Conservation (phyloP, 1,140 invertebrate genomes). For the Nasonia longicornis region DNA sequence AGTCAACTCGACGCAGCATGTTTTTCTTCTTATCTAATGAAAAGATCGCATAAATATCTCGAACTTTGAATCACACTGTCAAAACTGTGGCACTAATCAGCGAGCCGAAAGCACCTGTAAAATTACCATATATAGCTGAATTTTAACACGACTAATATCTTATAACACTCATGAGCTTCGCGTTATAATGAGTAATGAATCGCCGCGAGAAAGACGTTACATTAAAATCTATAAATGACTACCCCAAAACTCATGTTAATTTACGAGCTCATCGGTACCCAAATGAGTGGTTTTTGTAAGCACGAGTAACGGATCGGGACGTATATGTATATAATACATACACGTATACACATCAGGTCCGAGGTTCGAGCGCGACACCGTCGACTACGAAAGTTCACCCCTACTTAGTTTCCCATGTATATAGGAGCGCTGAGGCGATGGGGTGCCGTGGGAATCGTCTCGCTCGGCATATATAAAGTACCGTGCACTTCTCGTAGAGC, state of each 20-base stretch:
- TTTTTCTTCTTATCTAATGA: too few relatives aligned
- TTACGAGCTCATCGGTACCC: neutral
- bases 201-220: neutral
- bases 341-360: neutral
- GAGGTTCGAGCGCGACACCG: neutral
- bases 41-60: too few relatives aligned
- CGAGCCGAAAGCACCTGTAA: too few relatives aligned
- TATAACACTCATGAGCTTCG: too few relatives aligned
- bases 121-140: too few relatives aligned
- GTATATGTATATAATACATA: slow-evolving; percentile 47
- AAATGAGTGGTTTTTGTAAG: neutral
- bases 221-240: neutral
- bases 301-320: slow-evolving; percentile 38
- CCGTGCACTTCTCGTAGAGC: slow-evolving; percentile 30
- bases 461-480: slow-evolving; percentile 56
- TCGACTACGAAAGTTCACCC: slow-evolving; percentile 56
- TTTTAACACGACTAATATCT: too few relatives aligned
- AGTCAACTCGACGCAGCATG: too few relatives aligned
- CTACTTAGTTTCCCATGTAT: slow-evolving; percentile 55
- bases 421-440: slow-evolving; percentile 41
- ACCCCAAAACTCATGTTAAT: neutral
- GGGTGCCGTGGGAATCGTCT: slow-evolving; percentile 64
- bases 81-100: too few relatives aligned
- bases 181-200: too few relatives aligned
- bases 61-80: too few relatives aligned